Evolutionary conservation across 2,888 invertebrate species (phyloP).

Genomic region (Dynastes grantii): DNA sequence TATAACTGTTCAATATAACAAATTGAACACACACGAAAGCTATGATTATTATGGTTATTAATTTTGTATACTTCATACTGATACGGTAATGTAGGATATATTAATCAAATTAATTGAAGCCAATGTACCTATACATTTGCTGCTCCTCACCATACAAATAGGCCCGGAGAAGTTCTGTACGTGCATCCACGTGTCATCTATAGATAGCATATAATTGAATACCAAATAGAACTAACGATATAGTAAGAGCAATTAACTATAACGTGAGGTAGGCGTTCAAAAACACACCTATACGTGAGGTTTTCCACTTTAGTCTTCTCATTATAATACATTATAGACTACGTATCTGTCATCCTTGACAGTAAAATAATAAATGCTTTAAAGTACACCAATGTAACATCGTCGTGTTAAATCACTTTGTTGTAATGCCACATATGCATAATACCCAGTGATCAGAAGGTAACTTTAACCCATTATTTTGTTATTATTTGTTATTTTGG

Average conservation of each 20-base stretch:
- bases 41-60: slow-evolving; percentile 7
- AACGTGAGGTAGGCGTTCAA: slow-evolving; percentile 25
- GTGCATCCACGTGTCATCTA: neutral
- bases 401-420: slow-evolving; percentile 50
- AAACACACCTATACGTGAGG: slow-evolving; percentile 18
- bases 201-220: slow-evolving; percentile 7
- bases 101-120: slow-evolving; percentile 23
- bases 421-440: slow-evolving; percentile 30
- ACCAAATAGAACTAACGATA: slow-evolving; percentile 15
- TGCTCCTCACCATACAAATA: neutral
- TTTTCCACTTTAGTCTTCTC: slow-evolving; percentile 31
- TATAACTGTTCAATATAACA: neutral
- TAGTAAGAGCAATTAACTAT: slow-evolving; percentile 27
- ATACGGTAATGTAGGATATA: neutral
- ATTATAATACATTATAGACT: slow-evolving; percentile 33
- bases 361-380: slow-evolving; percentile 45
- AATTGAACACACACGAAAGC: slow-evolving; percentile 1
- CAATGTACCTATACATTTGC: neutral
- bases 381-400: slow-evolving; percentile 17
- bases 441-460: neutral
- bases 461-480: neutral
- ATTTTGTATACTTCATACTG: slow-evolving; percentile 1
- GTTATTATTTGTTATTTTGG: too few relatives aligned
- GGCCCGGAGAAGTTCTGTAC: neutral
- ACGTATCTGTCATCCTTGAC: slow-evolving; percentile 40